These are phyloP conservation scores for Triops longicaudatus DNA, from an alignment of 1,140 invertebrate species.

Conservation along the genomic window DNA sequence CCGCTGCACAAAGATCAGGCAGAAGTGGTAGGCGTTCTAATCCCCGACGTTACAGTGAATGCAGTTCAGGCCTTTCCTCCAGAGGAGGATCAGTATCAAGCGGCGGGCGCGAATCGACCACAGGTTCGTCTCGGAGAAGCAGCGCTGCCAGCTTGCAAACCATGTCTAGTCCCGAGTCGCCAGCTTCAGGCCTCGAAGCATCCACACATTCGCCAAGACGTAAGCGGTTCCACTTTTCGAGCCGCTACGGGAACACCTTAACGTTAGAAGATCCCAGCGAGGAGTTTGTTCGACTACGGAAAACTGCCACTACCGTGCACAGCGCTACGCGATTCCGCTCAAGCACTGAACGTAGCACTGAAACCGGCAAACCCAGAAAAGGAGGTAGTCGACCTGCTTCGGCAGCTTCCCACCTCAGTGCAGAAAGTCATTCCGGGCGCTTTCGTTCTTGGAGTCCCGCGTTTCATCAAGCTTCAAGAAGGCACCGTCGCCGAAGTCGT, in stretches of 20 bases:
- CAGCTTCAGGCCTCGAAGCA: not conserved
- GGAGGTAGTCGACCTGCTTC: constrained; percentile 10
- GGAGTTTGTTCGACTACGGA: constrained; percentile 25
- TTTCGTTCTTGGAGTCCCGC: constrained; percentile 12
- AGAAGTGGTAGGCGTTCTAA: not conserved
- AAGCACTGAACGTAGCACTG: not conserved
- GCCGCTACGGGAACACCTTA: constrained; percentile 21
- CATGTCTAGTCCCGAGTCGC: constrained; percentile 14
- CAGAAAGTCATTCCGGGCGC: not conserved
- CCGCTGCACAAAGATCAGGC: not conserved
- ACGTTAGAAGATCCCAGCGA: constrained; percentile 10
- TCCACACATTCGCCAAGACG: not conserved
- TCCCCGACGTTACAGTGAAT: not conserved
- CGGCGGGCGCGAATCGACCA: not conserved
- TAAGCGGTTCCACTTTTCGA: constrained; percentile 13
- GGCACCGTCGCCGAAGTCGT: constrained; percentile 5
- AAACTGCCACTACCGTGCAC: constrained; percentile 24
- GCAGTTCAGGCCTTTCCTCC: not conserved
- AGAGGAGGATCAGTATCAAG: constrained; percentile 16
- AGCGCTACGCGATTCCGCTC: constrained; percentile 23
- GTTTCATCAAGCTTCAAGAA: not conserved
- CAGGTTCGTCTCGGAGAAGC: constrained; percentile 17
- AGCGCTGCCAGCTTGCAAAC: constrained; percentile 20
- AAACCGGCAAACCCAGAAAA: not conserved
- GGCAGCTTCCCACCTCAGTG: not conserved